phyloP scores from a whole-genome alignment of 1,140 invertebrate species.

The Drosophila pruinosa region DNA sequence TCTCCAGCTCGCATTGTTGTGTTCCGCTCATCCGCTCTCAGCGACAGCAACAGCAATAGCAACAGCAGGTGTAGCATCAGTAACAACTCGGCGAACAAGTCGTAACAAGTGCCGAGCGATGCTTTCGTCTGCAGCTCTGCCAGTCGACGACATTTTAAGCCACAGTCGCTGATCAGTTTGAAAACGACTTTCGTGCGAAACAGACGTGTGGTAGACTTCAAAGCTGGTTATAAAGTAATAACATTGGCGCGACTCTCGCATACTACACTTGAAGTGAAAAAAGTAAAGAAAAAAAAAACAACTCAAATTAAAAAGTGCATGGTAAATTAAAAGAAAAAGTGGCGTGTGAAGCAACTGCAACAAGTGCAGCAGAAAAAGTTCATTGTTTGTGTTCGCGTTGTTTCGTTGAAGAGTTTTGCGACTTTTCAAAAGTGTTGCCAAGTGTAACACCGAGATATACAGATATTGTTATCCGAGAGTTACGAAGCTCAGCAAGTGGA shows the following conservation, averaged over 20 bases:
- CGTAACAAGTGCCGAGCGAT: conserved; percentile 47
- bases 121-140: conserved; percentile 48
- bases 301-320: conserved; percentile 57
- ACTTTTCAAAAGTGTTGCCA: conserved; percentile 34
- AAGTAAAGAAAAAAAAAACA: conserved; percentile 41
- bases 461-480: conserved; percentile 11
- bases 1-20: neutral
- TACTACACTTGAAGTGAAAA: conserved; percentile 49
- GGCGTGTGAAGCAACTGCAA: conserved; percentile 49
- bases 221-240: conserved; percentile 24
- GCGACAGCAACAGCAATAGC: conserved; percentile 38
- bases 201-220: conserved; percentile 59
- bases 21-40: conserved; percentile 16
- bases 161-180: conserved; percentile 46
- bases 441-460: conserved; percentile 29
- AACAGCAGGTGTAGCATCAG: conserved; percentile 31
- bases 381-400: conserved; percentile 13
- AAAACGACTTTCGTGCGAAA: conserved; percentile 76
- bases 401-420: conserved; percentile 25
- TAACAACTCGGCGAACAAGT: conserved; percentile 36
- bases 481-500: conserved; percentile 26
- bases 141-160: conserved; percentile 11
- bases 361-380: conserved; percentile 20
- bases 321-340: conserved; percentile 60
- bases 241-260: conserved; percentile 57